Evolutionary conservation across 30 jellyfish, hydroid and myxozoan species (phyloP).

Genomic region (Clytia hemisphaerica): DNA sequence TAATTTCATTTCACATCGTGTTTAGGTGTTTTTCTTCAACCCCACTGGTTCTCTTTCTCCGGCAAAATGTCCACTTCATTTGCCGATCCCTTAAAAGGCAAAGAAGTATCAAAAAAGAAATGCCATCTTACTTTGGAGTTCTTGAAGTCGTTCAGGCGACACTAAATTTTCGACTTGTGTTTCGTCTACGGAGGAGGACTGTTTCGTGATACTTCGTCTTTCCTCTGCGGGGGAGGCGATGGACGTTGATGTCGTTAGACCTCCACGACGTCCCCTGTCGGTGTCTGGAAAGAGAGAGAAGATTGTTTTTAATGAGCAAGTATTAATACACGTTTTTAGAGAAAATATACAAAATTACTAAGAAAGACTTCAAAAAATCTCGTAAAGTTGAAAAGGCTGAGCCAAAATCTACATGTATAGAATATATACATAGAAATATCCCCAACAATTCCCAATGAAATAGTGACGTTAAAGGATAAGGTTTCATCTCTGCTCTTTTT

Average conservation of each 20-base stretch:
- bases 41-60: too few relatives aligned
- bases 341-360: too few relatives aligned
- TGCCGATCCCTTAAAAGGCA: neutral
- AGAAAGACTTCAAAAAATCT: too few relatives aligned
- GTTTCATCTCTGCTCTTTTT: too few relatives aligned
- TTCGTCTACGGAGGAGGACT: neutral
- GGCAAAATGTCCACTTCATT: neutral
- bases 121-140: constrained; percentile 13
- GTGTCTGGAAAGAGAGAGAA: neutral
- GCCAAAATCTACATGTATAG: too few relatives aligned
- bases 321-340: neutral
- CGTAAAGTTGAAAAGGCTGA: too few relatives aligned
- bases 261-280: constrained; percentile 30
- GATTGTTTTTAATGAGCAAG: neutral
- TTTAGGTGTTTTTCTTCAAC: too few relatives aligned
- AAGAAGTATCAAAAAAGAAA: neutral
- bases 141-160: constrained; percentile 25
- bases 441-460: too few relatives aligned
- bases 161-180: neutral
- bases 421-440: too few relatives aligned
- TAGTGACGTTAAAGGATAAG: too few relatives aligned
- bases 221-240: neutral
- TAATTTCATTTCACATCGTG: too few relatives aligned
- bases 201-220: constrained; percentile 4
- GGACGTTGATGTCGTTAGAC: constrained; percentile 22